Base-by-base conservation (phyloP, 2,888 invertebrate species). In the Tipula unca region DNA sequence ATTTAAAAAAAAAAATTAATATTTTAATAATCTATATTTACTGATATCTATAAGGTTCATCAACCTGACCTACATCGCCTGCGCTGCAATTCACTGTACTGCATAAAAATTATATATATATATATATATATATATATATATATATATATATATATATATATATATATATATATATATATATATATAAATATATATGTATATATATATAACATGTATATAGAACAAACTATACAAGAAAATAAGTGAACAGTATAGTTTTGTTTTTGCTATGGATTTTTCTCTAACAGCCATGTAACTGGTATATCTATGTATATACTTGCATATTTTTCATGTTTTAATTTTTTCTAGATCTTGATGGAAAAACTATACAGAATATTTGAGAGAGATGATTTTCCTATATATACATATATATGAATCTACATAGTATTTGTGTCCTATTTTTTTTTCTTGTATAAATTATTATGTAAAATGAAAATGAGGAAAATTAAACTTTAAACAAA, bases 31-130 rank as follows among this genome's bases (percentile, higher is more conserved):
- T 69, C 69, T 69, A 69, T 69, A 69, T 69, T 69, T 69, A 25
- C 69, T 69, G 69, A 69, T 69, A 69, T 69, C 83, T 35, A 32
- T 83, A 32, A 83, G 83, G 83, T 83, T 83, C 83, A 83, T n/a
- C 32, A 83, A 35, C 35, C 83, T 83, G 83, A 83, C 83, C 83
- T 83, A 83, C 35, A 83, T 83, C 83, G 83, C 83, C 83, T 83
- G 83, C 83, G 83, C 83, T 83, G 25, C 20, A 69, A 69, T 69
- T 25, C 69, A 69, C 20, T 69, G 25, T 69, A 10, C 69, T 69
- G 10, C 69, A 69, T 69, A 69, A 69, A 69, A 69, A 54, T 10
- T 25, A 25, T 69, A 4, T 69, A 25, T 69, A 48, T 48, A 48
- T 48, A 48, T 48, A 39, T 39, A 39, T 39, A 39, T 39, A 39